Conservation (phyloP, 2,113 vertebrate genomes). For the Stigmatopora argus region DNA sequence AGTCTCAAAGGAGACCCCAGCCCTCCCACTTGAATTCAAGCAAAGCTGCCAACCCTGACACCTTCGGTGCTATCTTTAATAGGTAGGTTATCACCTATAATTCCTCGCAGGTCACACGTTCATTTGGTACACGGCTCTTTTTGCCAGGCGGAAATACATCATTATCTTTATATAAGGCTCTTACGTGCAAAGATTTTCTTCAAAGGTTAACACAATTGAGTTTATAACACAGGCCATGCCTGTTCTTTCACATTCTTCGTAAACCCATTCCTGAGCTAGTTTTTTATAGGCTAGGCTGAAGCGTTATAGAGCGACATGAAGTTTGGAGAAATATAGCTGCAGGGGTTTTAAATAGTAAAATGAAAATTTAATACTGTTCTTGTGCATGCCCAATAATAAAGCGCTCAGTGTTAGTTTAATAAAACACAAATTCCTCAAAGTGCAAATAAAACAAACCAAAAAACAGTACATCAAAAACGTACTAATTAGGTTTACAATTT, state of each 20-base stretch:
- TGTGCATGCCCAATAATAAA: not conserved
- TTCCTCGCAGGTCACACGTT: conserved; percentile 35
- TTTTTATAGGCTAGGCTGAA: not conserved
- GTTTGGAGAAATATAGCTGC: not conserved
- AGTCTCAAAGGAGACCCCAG: conserved; percentile 45
- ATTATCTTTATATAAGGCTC: conserved; percentile 58
- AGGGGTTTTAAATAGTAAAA: no score
- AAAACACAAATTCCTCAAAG: not conserved
- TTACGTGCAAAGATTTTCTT: conserved; percentile 54
- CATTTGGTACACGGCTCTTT: conserved; percentile 40
- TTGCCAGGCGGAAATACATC: conserved; percentile 48
- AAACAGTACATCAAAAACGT: not conserved
- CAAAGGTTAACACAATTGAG: conserved; percentile 43
- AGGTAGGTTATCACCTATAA: conserved; percentile 60
- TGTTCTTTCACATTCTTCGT: conserved; percentile 11
- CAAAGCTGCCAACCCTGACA: conserved; percentile 46
- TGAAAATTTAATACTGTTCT: not conserved
- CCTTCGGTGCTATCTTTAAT: conserved; percentile 54
- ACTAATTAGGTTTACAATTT: not conserved
- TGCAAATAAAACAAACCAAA: not conserved
- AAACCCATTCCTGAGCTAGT: not conserved
- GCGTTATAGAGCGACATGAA: not conserved
- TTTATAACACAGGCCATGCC: conserved; percentile 36
- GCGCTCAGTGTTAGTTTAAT: conserved; percentile 10
- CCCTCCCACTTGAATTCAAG: conserved; percentile 41